Base-by-base conservation (phyloP, 2,113 vertebrate species). In the Macquaria australasica region DNA sequence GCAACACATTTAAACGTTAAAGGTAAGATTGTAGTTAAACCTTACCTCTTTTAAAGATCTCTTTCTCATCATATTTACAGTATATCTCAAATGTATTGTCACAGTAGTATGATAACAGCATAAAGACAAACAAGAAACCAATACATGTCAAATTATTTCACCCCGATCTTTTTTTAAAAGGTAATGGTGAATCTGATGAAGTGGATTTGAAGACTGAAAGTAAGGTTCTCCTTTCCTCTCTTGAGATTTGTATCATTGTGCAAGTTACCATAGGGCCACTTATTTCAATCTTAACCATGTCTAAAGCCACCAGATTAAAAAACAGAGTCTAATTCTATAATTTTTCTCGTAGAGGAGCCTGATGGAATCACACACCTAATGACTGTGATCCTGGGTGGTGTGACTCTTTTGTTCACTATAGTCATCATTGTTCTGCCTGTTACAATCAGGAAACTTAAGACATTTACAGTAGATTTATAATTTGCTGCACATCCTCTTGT, bases 121-220 rank as follows among this genome's bases (percentile, higher is more conserved):
- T 7, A 14, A 71, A 31, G 25, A 58, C 11, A 74, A 59, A 43
- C 12, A 21, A 31, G 10, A 45, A 73, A 73, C 8, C 21, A 25
- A 10, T 20, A 41, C 0, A 3, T 39, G 23, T 37, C 0, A 39
- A 8, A 39, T 3, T 7, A 18, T 25, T 18, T 25, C 1, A 34
- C 5, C 21, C 11, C 6, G 21, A 8, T 43, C 8, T 7, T 51
- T 68, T 34, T 9, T 75, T 64, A 12, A 20, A 62, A 87, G 85
- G 0, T 16, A 1, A 0, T 4, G 3, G 3, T 77, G 73, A 73
- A 1, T 0, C 11, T 25, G n/a, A 18, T 39, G 0, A 45, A 0
- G 21, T 5, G 7, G 21, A 62, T 67, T 37, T 1, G 8, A 11
- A 16, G 1, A 23, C 67, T 45, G 5, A 34, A 12, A 21, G 84